Conservation (phyloP, 1,140 invertebrate species). For the Heliconius eleuchia region DNA sequence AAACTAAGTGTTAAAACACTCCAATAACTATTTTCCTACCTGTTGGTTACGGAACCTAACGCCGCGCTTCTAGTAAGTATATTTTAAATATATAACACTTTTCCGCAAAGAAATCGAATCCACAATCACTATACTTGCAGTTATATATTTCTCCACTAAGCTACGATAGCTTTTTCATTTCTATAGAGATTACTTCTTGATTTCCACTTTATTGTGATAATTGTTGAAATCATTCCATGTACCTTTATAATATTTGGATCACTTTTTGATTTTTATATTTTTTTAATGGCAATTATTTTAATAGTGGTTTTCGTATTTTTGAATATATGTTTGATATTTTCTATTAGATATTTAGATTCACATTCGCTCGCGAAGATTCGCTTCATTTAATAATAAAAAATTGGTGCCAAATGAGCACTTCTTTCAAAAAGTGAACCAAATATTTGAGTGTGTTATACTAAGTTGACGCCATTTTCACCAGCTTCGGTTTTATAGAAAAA, state of each 20-base stretch:
- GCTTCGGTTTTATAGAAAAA: not conserved
- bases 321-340: not conserved
- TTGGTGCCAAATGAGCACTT: not conserved
- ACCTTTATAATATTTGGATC: not conserved
- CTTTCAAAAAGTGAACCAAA: not conserved
- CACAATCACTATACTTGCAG: not conserved
- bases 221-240: constrained; percentile 36
- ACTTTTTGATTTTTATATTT: not conserved
- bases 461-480: constrained; percentile 4
- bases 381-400: not conserved
- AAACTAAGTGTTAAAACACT: not conserved
- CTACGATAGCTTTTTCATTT: not conserved
- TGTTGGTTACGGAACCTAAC: too few species aligned
- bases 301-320: not conserved
- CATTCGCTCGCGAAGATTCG: too few species aligned
- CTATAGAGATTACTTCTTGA: constrained; percentile 25
- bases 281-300: not conserved
- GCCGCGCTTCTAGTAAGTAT: too few species aligned
- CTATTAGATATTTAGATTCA: too few species aligned
- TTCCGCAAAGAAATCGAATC: not conserved
- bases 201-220: constrained; percentile 34
- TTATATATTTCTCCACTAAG: not conserved
- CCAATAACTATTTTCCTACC: too few species aligned
- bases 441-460: not conserved
- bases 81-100: too few species aligned